Conservation (phyloP, 2,113 vertebrate species). For the Silurus meridionalis region DNA sequence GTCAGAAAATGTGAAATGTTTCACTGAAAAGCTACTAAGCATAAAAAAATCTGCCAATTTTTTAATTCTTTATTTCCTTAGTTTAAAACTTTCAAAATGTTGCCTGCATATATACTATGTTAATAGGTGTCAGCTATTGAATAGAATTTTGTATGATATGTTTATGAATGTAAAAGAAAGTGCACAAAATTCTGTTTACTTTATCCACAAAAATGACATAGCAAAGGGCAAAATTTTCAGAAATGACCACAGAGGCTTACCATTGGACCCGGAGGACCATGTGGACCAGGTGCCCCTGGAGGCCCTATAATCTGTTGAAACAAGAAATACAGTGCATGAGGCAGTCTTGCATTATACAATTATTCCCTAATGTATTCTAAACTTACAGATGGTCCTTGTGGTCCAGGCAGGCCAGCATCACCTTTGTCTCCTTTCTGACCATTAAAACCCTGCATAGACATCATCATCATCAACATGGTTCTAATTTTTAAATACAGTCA, state of each 20-base stretch:
- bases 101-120: constrained; percentile 7
- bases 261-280: constrained; percentile 95
- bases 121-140: neutral
- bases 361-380: neutral
- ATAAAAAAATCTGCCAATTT: neutral
- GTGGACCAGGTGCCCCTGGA: constrained; percentile 87
- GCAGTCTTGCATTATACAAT: neutral
- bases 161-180: neutral
- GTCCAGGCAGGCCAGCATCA: constrained; percentile 85
- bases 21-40: neutral
- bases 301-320: constrained; percentile 84
- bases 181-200: neutral
- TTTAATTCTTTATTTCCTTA: neutral
- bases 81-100: neutral
- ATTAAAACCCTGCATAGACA: constrained; percentile 80
- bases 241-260: constrained; percentile 71
- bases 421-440: constrained; percentile 93
- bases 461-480: neutral
- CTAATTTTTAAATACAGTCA: neutral
- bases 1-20: neutral
- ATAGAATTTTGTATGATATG: neutral
- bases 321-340: constrained; percentile 8
- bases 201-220: constrained; percentile 1
- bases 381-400: constrained; percentile 95
- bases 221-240: neutral